A percentile compares a stretch with the other conserved stretches of the same genome.
These are phyloP conservation scores for Mimachlamys varia DNA, from an alignment of 2,888 invertebrate genomes.

Conservation along the genomic window DNA sequence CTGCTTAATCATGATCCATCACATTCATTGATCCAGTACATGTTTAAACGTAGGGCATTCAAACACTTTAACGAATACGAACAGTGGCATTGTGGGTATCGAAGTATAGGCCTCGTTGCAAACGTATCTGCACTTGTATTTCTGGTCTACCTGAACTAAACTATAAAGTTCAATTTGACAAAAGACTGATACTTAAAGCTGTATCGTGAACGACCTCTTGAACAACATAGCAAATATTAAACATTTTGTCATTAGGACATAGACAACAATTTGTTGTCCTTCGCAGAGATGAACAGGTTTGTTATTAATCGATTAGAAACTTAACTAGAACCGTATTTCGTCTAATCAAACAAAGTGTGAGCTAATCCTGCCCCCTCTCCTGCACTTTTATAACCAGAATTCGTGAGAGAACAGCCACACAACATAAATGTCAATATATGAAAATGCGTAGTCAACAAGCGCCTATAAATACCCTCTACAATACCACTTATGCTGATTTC, in stretches of 20 bases:
- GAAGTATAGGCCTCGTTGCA: neutral
- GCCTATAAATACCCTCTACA: too few relatives aligned
- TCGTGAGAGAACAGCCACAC: too few relatives aligned
- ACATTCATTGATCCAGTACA: neutral
- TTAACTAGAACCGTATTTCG: neutral
- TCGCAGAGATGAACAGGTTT: neutral
- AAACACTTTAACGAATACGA: neutral
- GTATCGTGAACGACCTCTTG: neutral
- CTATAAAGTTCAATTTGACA: neutral
- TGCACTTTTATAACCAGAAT: too few relatives aligned
- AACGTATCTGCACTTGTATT: neutral
- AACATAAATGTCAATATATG: too few relatives aligned
- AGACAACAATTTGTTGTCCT: neutral
- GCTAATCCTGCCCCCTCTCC: too few relatives aligned
- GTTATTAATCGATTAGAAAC: neutral
- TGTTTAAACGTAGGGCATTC: neutral
- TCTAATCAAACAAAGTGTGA: too few relatives aligned
- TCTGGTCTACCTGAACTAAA: neutral
- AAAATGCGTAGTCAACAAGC: too few relatives aligned
- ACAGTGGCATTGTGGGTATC: neutral
- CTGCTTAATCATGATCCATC: constrained; percentile 11
- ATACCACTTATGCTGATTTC: too few relatives aligned
- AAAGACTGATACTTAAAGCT: neutral
- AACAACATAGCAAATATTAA: neutral
- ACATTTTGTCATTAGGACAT: neutral